Conservation (phyloP, 2,797 vertebrate species). For the Cyclura pinguis region DNA sequence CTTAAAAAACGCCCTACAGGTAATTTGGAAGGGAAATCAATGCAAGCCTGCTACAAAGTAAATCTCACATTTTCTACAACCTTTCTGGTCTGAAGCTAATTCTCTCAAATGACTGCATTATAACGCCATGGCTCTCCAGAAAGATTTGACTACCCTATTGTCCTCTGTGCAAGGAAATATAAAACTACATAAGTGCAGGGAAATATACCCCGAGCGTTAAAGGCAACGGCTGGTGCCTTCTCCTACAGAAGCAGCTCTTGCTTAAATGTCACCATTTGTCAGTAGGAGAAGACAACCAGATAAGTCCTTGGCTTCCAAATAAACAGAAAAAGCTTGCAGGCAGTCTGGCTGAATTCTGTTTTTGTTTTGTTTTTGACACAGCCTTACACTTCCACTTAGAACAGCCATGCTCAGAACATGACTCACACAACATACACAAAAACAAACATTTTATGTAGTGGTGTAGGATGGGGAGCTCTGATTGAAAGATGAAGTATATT, state of each 20-base stretch:
- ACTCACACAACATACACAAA: not conserved
- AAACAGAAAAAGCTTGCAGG: slow-evolving; percentile 7
- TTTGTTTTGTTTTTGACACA: not conserved
- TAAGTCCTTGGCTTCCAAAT: not conserved
- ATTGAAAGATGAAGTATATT: slow-evolving; percentile 46
- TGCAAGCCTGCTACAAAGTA: fast-evolving
- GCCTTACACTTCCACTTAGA: slow-evolving; percentile 20
- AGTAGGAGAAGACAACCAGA: not conserved
- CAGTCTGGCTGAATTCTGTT: not conserved
- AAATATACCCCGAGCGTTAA: not conserved
- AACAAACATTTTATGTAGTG: not conserved
- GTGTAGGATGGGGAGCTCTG: slow-evolving; percentile 20
- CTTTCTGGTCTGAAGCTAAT: fast-evolving
- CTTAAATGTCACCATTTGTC: not conserved
- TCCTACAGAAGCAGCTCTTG: not conserved
- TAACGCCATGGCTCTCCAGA: not conserved
- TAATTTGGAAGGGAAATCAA: not conserved
- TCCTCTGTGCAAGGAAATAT: not conserved
- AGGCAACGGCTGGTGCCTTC: not conserved
- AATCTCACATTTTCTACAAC: not conserved
- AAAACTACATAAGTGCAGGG: not conserved
- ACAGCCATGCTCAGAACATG: not conserved
- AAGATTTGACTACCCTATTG: not conserved
- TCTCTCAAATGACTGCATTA: fast-evolving
- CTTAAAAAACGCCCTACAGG: not conserved